Percentiles rank a stretch among this genome's conserved stretches.
phyloP scores from a whole-genome alignment of 2,797 vertebrate genomes.

The Enoplosus armatus region DNA sequence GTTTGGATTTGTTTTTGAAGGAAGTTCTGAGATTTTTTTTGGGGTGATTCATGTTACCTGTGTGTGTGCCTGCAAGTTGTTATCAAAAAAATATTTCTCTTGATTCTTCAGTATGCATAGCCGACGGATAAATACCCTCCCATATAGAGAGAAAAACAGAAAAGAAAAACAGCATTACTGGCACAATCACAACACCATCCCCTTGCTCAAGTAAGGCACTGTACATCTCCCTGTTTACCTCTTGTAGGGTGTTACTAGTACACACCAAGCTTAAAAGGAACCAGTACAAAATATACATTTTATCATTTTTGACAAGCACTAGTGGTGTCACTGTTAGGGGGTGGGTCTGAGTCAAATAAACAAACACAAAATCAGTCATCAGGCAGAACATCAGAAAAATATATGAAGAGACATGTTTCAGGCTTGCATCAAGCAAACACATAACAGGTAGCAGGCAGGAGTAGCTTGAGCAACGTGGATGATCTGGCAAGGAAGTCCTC shows the following conservation, averaged over 20 bases:
- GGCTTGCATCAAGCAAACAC: constrained; percentile 12
- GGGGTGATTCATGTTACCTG: not conserved
- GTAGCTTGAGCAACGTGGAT: constrained; percentile 10
- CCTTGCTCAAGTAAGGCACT: not conserved
- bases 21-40: not conserved
- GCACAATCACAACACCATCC: not conserved
- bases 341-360: not conserved
- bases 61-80: not conserved
- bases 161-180: not conserved
- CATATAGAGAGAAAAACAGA: not conserved
- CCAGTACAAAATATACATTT: not conserved
- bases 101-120: not conserved
- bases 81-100: not conserved
- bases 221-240: not conserved
- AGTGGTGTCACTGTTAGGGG: not conserved
- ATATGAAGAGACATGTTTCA: not conserved
- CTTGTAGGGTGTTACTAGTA: not conserved
- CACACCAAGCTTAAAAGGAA: not conserved
- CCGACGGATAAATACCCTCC: not conserved
- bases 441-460: not conserved
- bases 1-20: constrained; percentile 7
- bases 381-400: not conserved
- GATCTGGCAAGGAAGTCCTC: constrained; percentile 19
- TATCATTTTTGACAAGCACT: not conserved
- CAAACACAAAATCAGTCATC: not conserved